These are phyloP conservation scores for Ephydatia muelleri DNA, from an alignment of 37 sponge, comb jelly and placozoan genomes.

Conservation along the genomic window DNA sequence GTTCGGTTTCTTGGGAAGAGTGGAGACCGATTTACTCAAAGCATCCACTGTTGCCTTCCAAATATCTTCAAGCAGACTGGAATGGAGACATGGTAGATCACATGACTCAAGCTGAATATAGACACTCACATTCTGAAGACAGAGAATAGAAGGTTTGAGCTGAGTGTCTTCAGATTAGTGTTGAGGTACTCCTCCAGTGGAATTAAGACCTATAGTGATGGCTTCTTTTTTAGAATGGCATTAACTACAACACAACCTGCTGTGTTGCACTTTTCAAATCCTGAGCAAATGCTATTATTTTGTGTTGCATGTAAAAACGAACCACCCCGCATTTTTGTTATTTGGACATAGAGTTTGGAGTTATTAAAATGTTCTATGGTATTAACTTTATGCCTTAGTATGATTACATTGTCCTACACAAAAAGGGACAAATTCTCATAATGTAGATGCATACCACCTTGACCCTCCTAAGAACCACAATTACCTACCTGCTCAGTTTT, in stretches of 20 bases:
- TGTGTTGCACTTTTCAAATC: no score
- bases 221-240: background rate
- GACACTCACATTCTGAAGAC: constrained; percentile 40
- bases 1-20: constrained; percentile 18
- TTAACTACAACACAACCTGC: no score
- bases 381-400: no score
- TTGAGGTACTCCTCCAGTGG: constrained; percentile 47
- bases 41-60: constrained; percentile 28
- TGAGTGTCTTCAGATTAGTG: constrained; percentile 36
- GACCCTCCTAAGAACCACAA: no score
- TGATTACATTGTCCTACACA: background rate
- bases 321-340: no score
- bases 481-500: background rate
- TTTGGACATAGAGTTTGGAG: no score
- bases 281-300: no score
- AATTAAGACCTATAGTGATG: constrained; percentile 6
- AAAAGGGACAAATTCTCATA: background rate
- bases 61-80: constrained; percentile 36
- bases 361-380: no score
- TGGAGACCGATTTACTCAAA: background rate
- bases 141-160: constrained; percentile 12
- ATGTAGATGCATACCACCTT: no score
- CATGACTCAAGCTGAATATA: background rate
- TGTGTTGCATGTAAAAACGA: no score
- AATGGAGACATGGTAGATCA: no score